Percentiles rank a stretch among this genome's conserved stretches.
Conservation (phyloP, 1,140 invertebrate species). For the Macrostomum lignano region DNA sequence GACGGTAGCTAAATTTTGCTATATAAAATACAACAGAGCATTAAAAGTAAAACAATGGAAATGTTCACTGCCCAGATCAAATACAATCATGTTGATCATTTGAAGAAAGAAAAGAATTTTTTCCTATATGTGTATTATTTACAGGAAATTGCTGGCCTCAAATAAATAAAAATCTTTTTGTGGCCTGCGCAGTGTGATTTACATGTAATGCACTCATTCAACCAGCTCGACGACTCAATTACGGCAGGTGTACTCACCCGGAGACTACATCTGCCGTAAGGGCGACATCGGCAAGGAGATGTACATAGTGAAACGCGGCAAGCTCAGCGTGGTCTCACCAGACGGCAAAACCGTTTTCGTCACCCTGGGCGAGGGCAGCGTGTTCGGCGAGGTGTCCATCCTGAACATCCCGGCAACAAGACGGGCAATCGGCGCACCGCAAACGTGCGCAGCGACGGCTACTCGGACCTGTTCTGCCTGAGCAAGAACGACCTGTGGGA, state of each 20-base stretch:
- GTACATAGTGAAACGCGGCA: conserved; percentile 72
- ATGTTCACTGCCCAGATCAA: too few species aligned
- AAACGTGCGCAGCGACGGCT: conserved; percentile 60
- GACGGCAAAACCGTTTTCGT: conserved; percentile 54
- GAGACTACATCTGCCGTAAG: conserved; percentile 39
- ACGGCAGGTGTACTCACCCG: conserved; percentile 10
- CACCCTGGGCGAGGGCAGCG: conserved; percentile 57
- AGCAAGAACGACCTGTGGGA: conserved; percentile 65
- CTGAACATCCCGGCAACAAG: conserved; percentile 62
- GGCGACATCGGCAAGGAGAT: conserved; percentile 45
- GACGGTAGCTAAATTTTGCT: too few species aligned
- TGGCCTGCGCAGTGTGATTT: too few species aligned
- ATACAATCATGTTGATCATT: too few species aligned
- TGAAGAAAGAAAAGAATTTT: too few species aligned
- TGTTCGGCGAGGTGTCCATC: conserved; percentile 60
- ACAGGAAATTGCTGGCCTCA: too few species aligned
- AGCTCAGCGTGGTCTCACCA: conserved; percentile 52
- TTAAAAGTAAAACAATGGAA: too few species aligned
- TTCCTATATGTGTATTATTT: too few species aligned
- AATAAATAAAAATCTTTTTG: too few species aligned
- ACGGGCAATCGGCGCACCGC: conserved; percentile 65
- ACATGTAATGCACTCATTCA: too few species aligned
- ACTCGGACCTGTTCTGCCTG: conserved; percentile 67
- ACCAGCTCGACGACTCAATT: too few species aligned
- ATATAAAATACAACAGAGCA: too few species aligned